Percentiles rank a stretch among this genome's conserved stretches.
phyloP scores from a whole-genome alignment of 92 coral and sea anemone genomes.

The Ricordea florida region DNA sequence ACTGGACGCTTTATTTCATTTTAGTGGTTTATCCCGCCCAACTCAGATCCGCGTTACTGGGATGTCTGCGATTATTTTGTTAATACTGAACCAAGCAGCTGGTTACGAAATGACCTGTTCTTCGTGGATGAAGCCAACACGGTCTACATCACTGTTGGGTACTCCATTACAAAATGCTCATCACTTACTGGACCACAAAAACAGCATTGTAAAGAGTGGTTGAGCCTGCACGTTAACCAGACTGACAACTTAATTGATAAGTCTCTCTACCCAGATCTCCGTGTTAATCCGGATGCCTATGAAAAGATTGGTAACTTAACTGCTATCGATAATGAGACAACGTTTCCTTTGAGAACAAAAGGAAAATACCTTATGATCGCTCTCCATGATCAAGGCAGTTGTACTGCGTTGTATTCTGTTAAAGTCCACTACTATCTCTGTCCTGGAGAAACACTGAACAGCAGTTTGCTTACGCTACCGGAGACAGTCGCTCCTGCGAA shows the following conservation, averaged over 20 bases:
- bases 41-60: too few species aligned
- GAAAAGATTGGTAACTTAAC: neutral
- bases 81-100: neutral
- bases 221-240: constrained; percentile 48
- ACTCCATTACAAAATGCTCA: constrained; percentile 36
- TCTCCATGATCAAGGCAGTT: constrained; percentile 65
- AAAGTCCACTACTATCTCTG: constrained; percentile 64
- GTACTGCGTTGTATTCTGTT: constrained; percentile 47
- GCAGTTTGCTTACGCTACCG: constrained; percentile 38
- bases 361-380: constrained; percentile 41
- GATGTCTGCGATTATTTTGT: neutral
- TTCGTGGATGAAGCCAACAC: constrained; percentile 37
- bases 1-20: too few species aligned
- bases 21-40: too few species aligned
- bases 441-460: neutral
- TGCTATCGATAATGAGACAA: too few species aligned
- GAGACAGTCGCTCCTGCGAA: constrained; percentile 48
- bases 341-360: too few species aligned
- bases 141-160: constrained; percentile 31
- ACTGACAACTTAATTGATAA: neutral
- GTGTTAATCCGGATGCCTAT: neutral
- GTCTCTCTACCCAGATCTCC: constrained; percentile 37
- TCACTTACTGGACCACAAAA: too few species aligned
- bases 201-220: constrained; percentile 38
- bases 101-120: constrained; percentile 60